Evolutionary conservation across 2,888 invertebrate species (phyloP), one percentile per base, ranked within the genome.

Genomic region (Chymomyza procnemis): DNA sequence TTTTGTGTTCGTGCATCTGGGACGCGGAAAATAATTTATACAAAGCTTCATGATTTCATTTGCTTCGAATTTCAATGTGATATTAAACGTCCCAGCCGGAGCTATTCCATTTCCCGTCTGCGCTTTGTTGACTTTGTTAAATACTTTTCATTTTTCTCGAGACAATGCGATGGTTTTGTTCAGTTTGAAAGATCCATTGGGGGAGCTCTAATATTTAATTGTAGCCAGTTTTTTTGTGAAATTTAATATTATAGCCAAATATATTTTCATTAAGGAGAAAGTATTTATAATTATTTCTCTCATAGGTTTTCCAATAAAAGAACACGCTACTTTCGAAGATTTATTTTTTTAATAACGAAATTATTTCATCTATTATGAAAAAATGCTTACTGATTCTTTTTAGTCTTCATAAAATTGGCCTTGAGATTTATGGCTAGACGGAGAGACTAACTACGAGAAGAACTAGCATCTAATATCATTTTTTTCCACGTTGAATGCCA

Each of bases 1-100:
- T 18, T 68, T 63, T 48, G n/a, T 26, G 74, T 76, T 63, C 66
- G 66, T 57, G 47, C 21, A 54, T 54, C 68, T 64, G 67, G 66
- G 67, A 73, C 48, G 86, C 82, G 70, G 69, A 76, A 81, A 86
- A 84, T 85, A 84, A 85, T 81, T 81, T 81, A 81, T 81, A 87
- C 81, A 82, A 79, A 81, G 73, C 69, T 62, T 64, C 61, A 66
- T 76, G 80, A 85, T 83, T 80, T 85, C 74, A 80, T 85, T 87
- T 76, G 70, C 69, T 68, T n/a, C 30, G 54, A 73, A 75, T 78
- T 73, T 78, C 71, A 78, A 70, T 73, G 72, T 61, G 52, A 73
- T 69, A 66, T 72, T 73, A 79, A 79, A 72, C 69, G 78, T 64
- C 67, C 58, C 64, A 56, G 55, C 57, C 56, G 21, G 61, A 46